Evolutionary conservation across 2,888 invertebrate genomes (phyloP), one percentile per base, ranked within the genome.

Genomic region (Drosophila seclusa): DNA sequence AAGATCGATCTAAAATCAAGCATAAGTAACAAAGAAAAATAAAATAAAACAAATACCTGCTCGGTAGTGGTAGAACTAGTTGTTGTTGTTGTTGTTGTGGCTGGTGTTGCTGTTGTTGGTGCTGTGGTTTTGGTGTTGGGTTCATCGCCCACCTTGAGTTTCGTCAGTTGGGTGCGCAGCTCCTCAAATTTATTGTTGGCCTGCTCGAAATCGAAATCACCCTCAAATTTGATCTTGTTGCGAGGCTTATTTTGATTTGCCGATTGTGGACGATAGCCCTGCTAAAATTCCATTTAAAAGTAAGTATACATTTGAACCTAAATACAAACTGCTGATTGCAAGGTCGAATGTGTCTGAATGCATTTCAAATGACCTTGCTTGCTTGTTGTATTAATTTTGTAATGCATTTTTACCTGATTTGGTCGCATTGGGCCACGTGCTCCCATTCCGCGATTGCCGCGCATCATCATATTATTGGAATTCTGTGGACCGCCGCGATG

Each of bases 121-220:
- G 80, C 68, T 65, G 80, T 61, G 32, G 70, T 67, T 65, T 86
- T 89, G 94, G 93, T 87, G 89, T 90, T 82, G 87, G 88, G 61
- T 85, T 92, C 92, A 53, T 95, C 95, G 71, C 95, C 94, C 83
- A 97, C 95, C 94, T 97, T 97, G 55, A 96, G 94, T 94, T 98
- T 98, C 68, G 97, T 96, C 73, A 99, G 94, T 92, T 98, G 97
- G 89, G 94, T 96, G 87, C 96, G 96, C 68, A 99, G 94, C 93
- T 99, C 98, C 91, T 99, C 98, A 93, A 99, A 99, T 94, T 99
- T 96, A 48, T 97, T 98, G 93, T 99, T 99, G 69, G 99, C 99
- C 93, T 98, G 97, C 93, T 99, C 99, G 92, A 99, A 99, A 94
- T 99, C 99, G 92, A 98, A 99, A 92, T 99, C 99, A 86, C 96